A percentile compares a stretch with the other conserved stretches of the same genome.
These are phyloP conservation scores for Allacma fusca DNA, from an alignment of 2,888 invertebrate species.

Conservation along the genomic window DNA sequence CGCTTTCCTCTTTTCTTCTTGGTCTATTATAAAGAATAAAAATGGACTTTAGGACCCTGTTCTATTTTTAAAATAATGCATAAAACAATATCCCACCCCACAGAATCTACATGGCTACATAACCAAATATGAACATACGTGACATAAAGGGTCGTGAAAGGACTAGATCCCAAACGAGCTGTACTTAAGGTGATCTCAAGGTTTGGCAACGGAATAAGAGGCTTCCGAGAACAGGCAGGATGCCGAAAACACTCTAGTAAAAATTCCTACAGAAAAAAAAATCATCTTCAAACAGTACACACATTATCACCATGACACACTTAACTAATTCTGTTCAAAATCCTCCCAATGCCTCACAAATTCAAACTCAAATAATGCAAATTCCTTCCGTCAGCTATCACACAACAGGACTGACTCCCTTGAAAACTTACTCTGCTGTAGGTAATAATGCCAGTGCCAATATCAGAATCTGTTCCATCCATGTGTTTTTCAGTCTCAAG, in stretches of 20 bases:
- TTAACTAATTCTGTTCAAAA: not conserved
- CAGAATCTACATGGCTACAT: not conserved
- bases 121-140: not conserved
- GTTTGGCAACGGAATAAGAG: slow-evolving; percentile 46
- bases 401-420: no score
- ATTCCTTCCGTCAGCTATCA: slow-evolving; percentile 4
- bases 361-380: not conserved
- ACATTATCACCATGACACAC: not conserved
- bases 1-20: slow-evolving; percentile 50
- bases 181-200: slow-evolving; percentile 53
- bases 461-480: slow-evolving; percentile 24
- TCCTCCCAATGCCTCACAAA: not conserved
- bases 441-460: slow-evolving; percentile 29
- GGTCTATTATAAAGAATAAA: slow-evolving; percentile 36
- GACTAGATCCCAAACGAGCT: slow-evolving; percentile 44
- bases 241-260: slow-evolving; percentile 56
- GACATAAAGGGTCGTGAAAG: slow-evolving; percentile 16
- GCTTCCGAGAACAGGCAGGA: slow-evolving; percentile 54
- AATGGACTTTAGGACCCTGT: no score
- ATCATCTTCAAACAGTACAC: not conserved
- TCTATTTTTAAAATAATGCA: no score
- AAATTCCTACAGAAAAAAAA: slow-evolving; percentile 49
- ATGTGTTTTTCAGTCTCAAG: slow-evolving; percentile 39
- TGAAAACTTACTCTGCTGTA: slow-evolving; percentile 38
- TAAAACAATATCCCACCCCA: no score